phyloP scores from a whole-genome alignment of 2,797 vertebrate genomes.

The Numenius phaeopus region DNA sequence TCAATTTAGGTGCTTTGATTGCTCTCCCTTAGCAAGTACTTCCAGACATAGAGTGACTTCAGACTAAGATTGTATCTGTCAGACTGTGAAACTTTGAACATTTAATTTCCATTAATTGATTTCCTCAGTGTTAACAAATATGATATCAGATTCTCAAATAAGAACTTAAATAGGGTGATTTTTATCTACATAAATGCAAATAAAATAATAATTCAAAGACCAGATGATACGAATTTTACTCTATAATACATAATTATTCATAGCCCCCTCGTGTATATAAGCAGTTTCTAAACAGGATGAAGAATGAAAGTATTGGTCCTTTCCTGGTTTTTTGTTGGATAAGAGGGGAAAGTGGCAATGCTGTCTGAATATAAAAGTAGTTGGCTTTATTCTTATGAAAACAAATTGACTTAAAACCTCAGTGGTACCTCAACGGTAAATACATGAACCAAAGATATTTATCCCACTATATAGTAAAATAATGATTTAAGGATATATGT shows the following conservation, averaged over 20 bases:
- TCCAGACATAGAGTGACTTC: conserved; percentile 86
- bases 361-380: conserved; percentile 31
- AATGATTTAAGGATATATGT: conserved; percentile 34
- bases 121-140: conserved; percentile 93
- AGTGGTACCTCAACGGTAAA: conserved; percentile 48
- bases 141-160: conserved; percentile 89
- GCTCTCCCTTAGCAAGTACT: conserved; percentile 88
- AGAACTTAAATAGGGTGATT: conserved; percentile 74
- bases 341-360: neutral
- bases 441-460: conserved; percentile 41
- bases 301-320: conserved; percentile 35
- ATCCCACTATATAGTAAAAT: conserved; percentile 36
- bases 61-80: conserved; percentile 90
- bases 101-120: conserved; percentile 98
- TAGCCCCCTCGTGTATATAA: conserved; percentile 70
- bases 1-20: conserved; percentile 93
- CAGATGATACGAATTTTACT: conserved; percentile 75
- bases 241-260: conserved; percentile 78
- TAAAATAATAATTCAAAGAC: conserved; percentile 81
- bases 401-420: conserved; percentile 47
- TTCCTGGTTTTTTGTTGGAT: neutral
- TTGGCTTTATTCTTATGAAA: conserved; percentile 38
- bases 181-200: conserved; percentile 83
- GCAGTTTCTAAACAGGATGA: conserved; percentile 52
- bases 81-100: conserved; percentile 89